A percentile compares a stretch with the other conserved stretches of the same genome.
Evolutionary conservation across 2,888 invertebrate genomes (phyloP).

Genomic region (Tetramorium bicarinatum): DNA sequence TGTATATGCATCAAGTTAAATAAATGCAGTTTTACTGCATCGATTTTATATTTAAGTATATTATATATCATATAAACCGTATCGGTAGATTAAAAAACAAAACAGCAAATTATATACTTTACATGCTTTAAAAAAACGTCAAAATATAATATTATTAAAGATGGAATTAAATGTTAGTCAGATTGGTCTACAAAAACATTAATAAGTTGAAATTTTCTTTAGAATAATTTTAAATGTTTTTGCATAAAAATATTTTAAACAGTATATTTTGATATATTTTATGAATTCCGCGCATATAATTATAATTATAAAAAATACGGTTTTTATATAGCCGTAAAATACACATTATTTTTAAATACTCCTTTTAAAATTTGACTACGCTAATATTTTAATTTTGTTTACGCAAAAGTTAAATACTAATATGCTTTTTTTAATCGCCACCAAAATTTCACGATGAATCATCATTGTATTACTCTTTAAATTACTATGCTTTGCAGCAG

Average conservation of each 20-base stretch:
- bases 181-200: neutral
- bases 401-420: neutral
- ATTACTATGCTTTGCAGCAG: neutral
- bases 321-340: neutral
- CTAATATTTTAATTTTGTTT: neutral
- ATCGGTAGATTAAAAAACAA: neutral
- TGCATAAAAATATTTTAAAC: neutral
- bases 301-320: neutral
- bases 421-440: no score
- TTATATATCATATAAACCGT: neutral
- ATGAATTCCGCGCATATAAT: neutral
- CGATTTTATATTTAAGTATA: conserved; percentile 21
- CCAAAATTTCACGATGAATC: neutral
- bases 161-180: neutral
- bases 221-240: neutral
- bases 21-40: neutral
- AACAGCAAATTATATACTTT: neutral
- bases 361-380: neutral
- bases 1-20: conserved; percentile 10
- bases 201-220: neutral
- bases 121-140: neutral
- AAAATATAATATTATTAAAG: neutral
- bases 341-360: neutral
- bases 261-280: neutral
- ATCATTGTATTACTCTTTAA: conserved; percentile 3